Conservation (phyloP, 2,113 vertebrate genomes). For the Oostethus manadensis region DNA sequence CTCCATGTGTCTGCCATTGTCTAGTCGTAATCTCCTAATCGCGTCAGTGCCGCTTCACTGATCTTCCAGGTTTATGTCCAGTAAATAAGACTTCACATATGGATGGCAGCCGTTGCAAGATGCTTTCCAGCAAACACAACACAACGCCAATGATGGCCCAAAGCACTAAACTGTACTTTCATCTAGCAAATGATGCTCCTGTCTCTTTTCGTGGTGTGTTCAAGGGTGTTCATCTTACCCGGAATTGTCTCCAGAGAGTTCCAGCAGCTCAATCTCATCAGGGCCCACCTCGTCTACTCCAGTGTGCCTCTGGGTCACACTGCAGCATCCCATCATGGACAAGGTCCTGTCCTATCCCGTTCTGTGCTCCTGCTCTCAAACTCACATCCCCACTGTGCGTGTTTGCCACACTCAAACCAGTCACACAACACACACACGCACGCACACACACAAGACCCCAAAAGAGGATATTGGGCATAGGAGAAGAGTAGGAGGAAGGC, state of each 20-base stretch:
- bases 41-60: slow-evolving; percentile 59
- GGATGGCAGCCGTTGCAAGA: background rate
- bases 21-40: slow-evolving; percentile 64
- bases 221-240: slow-evolving; percentile 64
- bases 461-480: slow-evolving; percentile 50
- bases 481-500: slow-evolving; percentile 9
- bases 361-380: slow-evolving; percentile 26
- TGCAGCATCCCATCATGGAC: slow-evolving; percentile 78
- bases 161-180: background rate
- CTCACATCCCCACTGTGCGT: slow-evolving; percentile 60
- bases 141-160: background rate
- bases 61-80: slow-evolving; percentile 32
- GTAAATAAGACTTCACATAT: slow-evolving; percentile 32
- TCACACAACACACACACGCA: background rate
- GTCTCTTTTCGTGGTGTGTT: background rate
- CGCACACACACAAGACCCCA: slow-evolving; percentile 20
- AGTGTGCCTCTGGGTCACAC: slow-evolving; percentile 69
- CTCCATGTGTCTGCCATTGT: slow-evolving; percentile 35
- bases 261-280: slow-evolving; percentile 75
- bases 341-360: slow-evolving; percentile 17
- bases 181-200: too few species aligned
- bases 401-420: slow-evolving; percentile 44
- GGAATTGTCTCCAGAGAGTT: slow-evolving; percentile 57
- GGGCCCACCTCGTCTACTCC: slow-evolving; percentile 72
- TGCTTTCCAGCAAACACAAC: background rate